Conservation (phyloP, 2,797 vertebrate species). For the Aphelocoma californica region DNA sequence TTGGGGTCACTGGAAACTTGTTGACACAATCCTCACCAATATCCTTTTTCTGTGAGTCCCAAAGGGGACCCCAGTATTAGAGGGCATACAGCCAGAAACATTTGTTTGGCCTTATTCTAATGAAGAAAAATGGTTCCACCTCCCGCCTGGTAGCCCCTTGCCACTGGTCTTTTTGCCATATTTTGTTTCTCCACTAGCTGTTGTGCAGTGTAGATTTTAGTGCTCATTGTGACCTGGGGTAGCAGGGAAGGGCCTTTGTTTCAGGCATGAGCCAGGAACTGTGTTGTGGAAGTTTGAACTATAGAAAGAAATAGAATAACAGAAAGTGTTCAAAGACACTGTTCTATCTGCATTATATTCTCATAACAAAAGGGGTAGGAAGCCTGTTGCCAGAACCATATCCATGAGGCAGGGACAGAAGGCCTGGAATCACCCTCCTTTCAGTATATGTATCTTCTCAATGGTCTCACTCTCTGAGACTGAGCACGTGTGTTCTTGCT, state of each 20-base stretch:
- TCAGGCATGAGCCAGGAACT: not conserved
- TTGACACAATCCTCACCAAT: not conserved
- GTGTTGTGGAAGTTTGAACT: not conserved
- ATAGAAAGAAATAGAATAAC: not conserved
- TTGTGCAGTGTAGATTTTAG: not conserved
- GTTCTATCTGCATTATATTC: not conserved
- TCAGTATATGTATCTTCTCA: not conserved
- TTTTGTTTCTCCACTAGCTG: not conserved
- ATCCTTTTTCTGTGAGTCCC: not conserved
- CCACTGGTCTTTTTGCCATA: not conserved
- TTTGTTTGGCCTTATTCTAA: not conserved
- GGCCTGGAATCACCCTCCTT: not conserved
- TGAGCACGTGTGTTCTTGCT: fast-evolving
- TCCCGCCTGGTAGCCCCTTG: not conserved
- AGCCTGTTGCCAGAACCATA: not conserved
- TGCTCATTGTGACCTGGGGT: fast-evolving
- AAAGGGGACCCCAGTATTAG: fast-evolving
- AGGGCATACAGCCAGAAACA: not conserved
- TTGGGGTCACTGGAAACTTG: not conserved
- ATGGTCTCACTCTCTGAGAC: not conserved
- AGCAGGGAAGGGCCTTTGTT: not conserved
- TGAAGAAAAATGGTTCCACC: not conserved
- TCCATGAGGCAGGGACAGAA: not conserved
- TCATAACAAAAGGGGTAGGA: not conserved
- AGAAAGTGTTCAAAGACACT: not conserved